These are phyloP conservation scores for Wasmannia auropunctata DNA, from an alignment of 1,140 invertebrate genomes.

Conservation along the genomic window DNA sequence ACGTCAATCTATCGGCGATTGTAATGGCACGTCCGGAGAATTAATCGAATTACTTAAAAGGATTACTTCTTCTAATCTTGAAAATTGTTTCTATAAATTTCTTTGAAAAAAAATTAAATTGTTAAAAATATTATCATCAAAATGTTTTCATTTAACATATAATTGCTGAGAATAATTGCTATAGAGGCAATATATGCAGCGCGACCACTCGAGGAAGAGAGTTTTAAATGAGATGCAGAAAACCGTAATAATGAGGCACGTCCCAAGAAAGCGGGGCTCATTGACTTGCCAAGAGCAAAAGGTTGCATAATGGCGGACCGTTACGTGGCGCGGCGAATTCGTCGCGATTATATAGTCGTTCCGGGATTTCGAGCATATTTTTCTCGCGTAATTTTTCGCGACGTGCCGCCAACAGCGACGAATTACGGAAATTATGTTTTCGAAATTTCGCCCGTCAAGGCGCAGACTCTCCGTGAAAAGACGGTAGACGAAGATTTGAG, in stretches of 20 bases:
- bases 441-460: constrained; percentile 4
- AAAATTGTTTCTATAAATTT: not conserved
- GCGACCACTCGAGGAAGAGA: not conserved
- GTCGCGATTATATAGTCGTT: constrained; percentile 9
- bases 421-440: constrained; percentile 21
- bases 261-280: constrained; percentile 9
- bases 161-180: not conserved
- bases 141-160: not conserved
- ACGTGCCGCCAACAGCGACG: not conserved
- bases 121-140: not conserved
- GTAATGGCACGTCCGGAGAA: not conserved
- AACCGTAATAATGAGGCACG: constrained; percentile 21
- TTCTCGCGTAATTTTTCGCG: constrained; percentile 41
- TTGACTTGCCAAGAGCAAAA: constrained; percentile 38
- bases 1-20: not conserved
- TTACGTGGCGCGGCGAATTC: constrained; percentile 16
- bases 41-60: constrained; percentile 8
- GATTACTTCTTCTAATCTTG: not conserved
- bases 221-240: constrained; percentile 2
- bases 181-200: no score
- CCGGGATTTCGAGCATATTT: constrained; percentile 2
- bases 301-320: constrained; percentile 25
- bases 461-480: not conserved
- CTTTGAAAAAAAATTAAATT: not conserved
- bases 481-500: not conserved